A percentile compares a stretch with the other conserved stretches of the same genome.
phyloP scores from a whole-genome alignment of 2,888 invertebrate genomes.

The Hydriomena furcata region DNA sequence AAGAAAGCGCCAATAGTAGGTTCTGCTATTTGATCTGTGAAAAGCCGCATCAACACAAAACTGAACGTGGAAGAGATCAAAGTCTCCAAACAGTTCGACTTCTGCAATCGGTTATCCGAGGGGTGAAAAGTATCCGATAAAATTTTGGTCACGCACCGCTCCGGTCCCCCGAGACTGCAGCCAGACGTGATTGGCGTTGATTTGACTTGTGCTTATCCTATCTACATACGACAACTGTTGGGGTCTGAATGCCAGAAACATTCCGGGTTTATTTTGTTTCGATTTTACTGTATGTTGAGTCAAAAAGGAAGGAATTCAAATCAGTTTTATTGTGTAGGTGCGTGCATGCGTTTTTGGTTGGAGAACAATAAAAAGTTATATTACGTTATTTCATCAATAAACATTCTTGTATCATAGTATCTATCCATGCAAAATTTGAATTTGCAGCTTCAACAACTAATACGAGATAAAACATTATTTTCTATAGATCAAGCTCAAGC shows the following conservation, averaged over 20 bases:
- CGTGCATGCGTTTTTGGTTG: no score
- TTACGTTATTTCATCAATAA: no score
- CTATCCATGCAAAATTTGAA: no score
- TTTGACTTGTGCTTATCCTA: constrained; percentile 33
- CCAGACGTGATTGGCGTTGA: constrained; percentile 39
- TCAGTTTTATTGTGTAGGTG: background rate
- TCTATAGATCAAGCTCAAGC: no score
- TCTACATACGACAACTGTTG: constrained; percentile 28
- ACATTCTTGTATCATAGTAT: no score
- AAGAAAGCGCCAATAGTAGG: no score
- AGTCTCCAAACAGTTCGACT: constrained; percentile 21
- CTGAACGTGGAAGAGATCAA: constrained; percentile 18
- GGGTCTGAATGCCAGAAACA: constrained; percentile 5
- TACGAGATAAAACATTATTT: no score
- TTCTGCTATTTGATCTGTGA: background rate
- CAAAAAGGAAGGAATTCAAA: background rate
- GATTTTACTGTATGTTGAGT: constrained; percentile 2
- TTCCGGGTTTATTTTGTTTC: constrained; percentile 17
- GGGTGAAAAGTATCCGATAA: constrained; percentile 37
- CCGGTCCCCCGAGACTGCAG: constrained; percentile 37
- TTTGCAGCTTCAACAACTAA: background rate
- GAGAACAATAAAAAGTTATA: no score
- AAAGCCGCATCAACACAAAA: constrained; percentile 10
- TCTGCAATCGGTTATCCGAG: constrained; percentile 25
- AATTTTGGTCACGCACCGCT: constrained; percentile 51